phyloP scores from a whole-genome alignment of 2,113 vertebrate species.

The Willisornis vidua region DNA sequence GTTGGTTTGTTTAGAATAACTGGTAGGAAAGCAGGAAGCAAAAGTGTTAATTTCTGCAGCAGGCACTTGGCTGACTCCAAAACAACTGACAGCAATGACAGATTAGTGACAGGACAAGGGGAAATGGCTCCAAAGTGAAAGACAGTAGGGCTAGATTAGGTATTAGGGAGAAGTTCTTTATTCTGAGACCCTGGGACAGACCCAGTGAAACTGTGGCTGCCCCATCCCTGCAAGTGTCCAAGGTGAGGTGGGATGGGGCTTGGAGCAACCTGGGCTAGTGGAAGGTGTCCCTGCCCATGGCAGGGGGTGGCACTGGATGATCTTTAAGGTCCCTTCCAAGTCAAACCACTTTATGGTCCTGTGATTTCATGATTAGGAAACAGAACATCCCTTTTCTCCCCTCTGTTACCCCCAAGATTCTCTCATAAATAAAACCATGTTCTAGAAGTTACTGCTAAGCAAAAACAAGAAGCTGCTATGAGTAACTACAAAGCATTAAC shows the following conservation, averaged over 20 bases:
- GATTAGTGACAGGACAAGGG: not conserved
- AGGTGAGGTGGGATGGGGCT: not conserved
- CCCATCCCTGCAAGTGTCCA: not conserved
- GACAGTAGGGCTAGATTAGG: not conserved
- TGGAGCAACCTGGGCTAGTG: not conserved
- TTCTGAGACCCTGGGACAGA: not conserved
- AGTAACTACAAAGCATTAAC: not conserved
- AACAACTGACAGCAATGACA: not conserved
- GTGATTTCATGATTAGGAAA: not conserved
- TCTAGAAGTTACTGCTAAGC: not conserved
- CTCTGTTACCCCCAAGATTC: not conserved
- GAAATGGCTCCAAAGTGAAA: not conserved
- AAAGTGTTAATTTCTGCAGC: not conserved
- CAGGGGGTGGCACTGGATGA: not conserved
- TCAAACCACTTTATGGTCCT: not conserved
- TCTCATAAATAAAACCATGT: not conserved
- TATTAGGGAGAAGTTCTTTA: not conserved
- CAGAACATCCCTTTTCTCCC: not conserved
- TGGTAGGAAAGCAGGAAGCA: not conserved
- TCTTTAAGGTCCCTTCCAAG: not conserved
- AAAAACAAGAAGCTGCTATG: not conserved
- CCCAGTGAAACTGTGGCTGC: not conserved
- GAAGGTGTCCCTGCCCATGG: not conserved
- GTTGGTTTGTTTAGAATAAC: not conserved
- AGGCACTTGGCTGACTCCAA: not conserved